Evolutionary conservation across 2,888 invertebrate species (phyloP), one percentile per base, ranked within the genome.

Genomic region (Osmoderma eremita): DNA sequence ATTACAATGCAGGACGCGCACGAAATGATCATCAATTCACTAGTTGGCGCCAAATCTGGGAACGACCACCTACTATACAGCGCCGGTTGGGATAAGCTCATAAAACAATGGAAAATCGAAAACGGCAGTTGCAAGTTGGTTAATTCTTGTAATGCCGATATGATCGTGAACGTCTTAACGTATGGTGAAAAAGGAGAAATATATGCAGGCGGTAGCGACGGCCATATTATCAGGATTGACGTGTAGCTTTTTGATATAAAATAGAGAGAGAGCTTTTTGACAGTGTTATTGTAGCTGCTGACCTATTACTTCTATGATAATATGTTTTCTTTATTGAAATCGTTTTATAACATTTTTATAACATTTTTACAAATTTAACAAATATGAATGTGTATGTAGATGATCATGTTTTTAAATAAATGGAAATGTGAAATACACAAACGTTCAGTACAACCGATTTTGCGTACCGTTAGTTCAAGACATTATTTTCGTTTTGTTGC

Each of bases 171-270:
- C 56, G 70, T 76, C 3, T 70, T 79, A 10, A 69, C 75, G 0
- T 58, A 72, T 6, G 78, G 78, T 2, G 76, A 76, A n/a, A 69
- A 74, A n/a, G 75, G 75, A 8, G 70, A 75, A 45, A 62, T 84
- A 5, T 89, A 86, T 82, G 86, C 86, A 0, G 88, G 84, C 0
- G 87, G 88, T 8, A 84, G 86, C 81, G 87, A 88, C 71, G 88
- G 88, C 10, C 79, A 78, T 64, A 78, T 88, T 36, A 73, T 75
- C 10, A 71, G 78, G 63, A 67, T 79, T 49, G 74, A 76, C 48
- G 70, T 42, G 1, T 58, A 42, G 15, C 1, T 8, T 6, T 15
- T 1, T 4, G 18, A 45, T n/a, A n/a, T n/a, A n/a, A n/a, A n/a
- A n/a, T n/a, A n/a, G n/a, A n/a, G n/a, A n/a, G n/a, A n/a, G n/a